phyloP scores from a whole-genome alignment of 1,140 invertebrate species.

The Reticulitermes speratus region DNA sequence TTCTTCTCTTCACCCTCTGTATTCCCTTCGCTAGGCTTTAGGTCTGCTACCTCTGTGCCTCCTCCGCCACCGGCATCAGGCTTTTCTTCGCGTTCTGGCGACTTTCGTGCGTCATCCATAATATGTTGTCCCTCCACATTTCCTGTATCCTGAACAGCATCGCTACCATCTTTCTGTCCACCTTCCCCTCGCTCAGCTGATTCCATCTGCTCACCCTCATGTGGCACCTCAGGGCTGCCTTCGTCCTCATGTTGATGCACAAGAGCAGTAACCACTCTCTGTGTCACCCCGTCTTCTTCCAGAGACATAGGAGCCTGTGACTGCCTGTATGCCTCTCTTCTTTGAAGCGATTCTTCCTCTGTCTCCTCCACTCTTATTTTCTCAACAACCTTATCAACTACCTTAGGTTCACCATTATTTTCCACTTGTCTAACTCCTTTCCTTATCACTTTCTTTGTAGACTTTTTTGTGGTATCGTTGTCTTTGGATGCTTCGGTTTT shows the following conservation, averaged over 20 bases:
- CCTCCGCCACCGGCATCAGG: neutral
- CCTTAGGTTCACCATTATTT: neutral
- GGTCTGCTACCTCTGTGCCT: neutral
- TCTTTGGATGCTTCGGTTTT: neutral
- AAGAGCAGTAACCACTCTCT: neutral
- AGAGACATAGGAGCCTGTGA: neutral
- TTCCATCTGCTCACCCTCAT: neutral
- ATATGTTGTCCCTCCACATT: neutral
- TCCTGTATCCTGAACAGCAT: neutral
- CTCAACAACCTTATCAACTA: neutral
- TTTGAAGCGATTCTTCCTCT: neutral
- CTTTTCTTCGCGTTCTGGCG: neutral
- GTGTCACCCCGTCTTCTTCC: neutral
- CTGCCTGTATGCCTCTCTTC: neutral
- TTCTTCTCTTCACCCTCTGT: neutral
- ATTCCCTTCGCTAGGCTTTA: neutral
- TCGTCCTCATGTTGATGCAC: conserved; percentile 10
- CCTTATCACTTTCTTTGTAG: neutral
- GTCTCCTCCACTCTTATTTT: neutral
- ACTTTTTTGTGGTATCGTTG: neutral
- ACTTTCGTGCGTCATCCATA: too few species aligned
- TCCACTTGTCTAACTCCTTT: neutral
- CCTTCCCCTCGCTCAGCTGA: neutral
- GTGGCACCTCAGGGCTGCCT: neutral
- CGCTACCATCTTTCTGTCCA: neutral